These are phyloP conservation scores for Pseudopodoces humilis DNA, from an alignment of 2,113 vertebrate species.

Conservation along the genomic window DNA sequence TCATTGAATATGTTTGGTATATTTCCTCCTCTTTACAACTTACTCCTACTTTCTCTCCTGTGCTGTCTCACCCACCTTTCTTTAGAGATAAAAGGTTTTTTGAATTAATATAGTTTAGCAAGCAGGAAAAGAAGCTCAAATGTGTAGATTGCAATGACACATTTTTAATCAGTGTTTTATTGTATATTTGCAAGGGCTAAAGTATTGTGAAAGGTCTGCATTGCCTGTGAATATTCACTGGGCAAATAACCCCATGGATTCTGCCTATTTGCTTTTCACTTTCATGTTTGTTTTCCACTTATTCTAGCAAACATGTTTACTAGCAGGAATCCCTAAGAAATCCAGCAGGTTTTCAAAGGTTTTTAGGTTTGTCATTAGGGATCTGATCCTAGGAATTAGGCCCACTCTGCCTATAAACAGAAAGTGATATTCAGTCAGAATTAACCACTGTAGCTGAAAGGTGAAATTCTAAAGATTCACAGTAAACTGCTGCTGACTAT, in stretches of 20 bases:
- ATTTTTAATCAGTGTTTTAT: not conserved
- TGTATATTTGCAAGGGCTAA: not conserved
- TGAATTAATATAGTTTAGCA: constrained; percentile 45
- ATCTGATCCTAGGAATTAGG: not conserved
- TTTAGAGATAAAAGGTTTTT: constrained; percentile 48
- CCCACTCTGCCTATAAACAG: not conserved
- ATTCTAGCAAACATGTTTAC: not conserved
- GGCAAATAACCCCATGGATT: not conserved
- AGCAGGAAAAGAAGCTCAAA: not conserved
- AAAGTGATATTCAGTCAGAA: not conserved
- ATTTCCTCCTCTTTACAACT: constrained; percentile 50
- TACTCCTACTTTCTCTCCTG: constrained; percentile 54
- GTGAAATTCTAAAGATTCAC: not conserved
- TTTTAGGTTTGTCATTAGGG: not conserved
- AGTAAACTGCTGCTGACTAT: not conserved
- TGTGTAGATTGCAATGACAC: not conserved
- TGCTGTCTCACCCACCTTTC: constrained; percentile 61
- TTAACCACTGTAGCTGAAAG: not conserved
- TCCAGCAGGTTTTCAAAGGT: not conserved
- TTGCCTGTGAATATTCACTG: not conserved
- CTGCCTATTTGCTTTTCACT: not conserved
- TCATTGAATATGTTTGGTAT: constrained; percentile 7
- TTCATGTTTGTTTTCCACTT: not conserved
- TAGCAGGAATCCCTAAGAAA: not conserved
- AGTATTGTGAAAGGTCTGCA: not conserved